Evolutionary conservation across 2,888 invertebrate species (phyloP), one percentile per base, ranked within the genome.

Genomic region (Eupithecia inturbata): DNA sequence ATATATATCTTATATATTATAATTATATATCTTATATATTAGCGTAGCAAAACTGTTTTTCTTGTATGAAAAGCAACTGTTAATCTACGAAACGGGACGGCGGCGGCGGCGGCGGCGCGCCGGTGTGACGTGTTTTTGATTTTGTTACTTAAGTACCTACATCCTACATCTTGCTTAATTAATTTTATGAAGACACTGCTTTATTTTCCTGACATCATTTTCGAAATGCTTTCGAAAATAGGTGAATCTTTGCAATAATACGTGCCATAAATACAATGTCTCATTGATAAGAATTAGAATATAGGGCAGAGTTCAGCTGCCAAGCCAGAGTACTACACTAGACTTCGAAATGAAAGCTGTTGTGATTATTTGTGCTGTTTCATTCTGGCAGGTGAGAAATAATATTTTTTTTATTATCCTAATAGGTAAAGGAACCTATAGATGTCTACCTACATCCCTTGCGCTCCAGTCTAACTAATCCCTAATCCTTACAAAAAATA

Each of bases 291-390:
- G 22, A 39, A 36, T 36, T 66, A 26, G n/a, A 66, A 66, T 66
- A 39, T 66, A 66, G 66, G 66, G 22, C 66, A 39, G 22, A 66
- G 36, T n/a, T 14, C 10, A 16, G n/a, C 1, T 28, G 22, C 5
- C 31, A 39, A 62, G 39, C 7, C 5, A 66, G 33, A 75, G 67
- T 71, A 36, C 36, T 26, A 67, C 39, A n/a, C 57, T 12, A 26
- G 63, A 68, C 68, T 53, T 74, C 69, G 45, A 68, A 45, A 79
- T 79, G 79, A 68, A 72, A 36, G 66, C 66, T 28, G 57, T 67
- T 9, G 19, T 75, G 12, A 16, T 72, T 9, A 33, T 78, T 28
- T 77, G 70, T 68, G 76, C 63, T 31, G 71, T 75, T 0, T 77
- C 77, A 1, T 7, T 80, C 14, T 72, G 67, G 19, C 73, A 73